A percentile compares a stretch with the other conserved stretches of the same genome.
These are phyloP conservation scores for Cheilinus undulatus DNA, from an alignment of 2,113 vertebrate genomes.

Conservation along the genomic window DNA sequence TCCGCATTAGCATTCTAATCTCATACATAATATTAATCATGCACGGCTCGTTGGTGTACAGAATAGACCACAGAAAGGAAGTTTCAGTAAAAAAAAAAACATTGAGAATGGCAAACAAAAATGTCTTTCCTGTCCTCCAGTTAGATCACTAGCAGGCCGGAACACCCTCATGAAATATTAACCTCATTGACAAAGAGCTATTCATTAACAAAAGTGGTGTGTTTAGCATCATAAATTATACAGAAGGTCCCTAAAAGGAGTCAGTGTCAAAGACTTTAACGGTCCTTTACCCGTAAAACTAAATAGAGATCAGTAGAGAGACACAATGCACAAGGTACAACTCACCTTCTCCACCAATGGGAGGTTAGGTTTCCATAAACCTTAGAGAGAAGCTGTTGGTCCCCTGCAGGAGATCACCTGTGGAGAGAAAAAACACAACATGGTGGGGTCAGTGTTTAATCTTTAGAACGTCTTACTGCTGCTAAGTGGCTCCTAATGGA, in stretches of 20 bases:
- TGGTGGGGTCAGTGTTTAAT: neutral
- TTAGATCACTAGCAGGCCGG: conserved; percentile 6
- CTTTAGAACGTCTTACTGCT: neutral
- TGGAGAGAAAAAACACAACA: conserved; percentile 6
- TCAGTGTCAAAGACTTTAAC: neutral
- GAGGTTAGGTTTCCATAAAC: conserved; percentile 80
- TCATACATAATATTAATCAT: conserved; percentile 20
- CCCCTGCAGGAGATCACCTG: conserved; percentile 75
- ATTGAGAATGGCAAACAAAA: conserved; percentile 22
- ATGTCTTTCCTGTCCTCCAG: conserved; percentile 10
- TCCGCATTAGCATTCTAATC: conserved; percentile 3
- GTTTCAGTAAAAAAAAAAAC: neutral
- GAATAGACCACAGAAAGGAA: conserved; percentile 2
- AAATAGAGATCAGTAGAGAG: neutral
- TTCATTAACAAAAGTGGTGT: conserved; percentile 51
- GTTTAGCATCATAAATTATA: conserved; percentile 27
- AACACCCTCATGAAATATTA: conserved; percentile 64
- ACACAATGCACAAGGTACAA: neutral
- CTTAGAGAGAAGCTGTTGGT: conserved; percentile 47
- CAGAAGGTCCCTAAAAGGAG: neutral
- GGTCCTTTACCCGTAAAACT: neutral
- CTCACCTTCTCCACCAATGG: conserved; percentile 74
- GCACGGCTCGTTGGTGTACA: neutral
- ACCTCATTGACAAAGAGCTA: conserved; percentile 47
- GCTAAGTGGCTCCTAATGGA: neutral